These are phyloP conservation scores for Clistopyga incitator DNA, from an alignment of 2,888 invertebrate genomes.

Conservation along the genomic window DNA sequence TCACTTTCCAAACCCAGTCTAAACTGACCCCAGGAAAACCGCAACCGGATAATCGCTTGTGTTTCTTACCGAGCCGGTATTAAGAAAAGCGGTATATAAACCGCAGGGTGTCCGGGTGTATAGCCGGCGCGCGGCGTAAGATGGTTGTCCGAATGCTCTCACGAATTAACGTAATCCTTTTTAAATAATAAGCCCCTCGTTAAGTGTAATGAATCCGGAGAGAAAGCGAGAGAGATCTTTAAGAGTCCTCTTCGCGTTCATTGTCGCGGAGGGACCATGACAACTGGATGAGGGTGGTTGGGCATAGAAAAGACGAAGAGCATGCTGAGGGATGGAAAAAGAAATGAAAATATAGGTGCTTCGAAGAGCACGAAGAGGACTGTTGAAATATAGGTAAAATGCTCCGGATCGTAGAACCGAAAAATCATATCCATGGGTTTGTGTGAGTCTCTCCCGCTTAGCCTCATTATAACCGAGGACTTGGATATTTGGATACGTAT, in stretches of 20 bases:
- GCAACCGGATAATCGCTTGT: slow-evolving; percentile 76
- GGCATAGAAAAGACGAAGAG: slow-evolving; percentile 42
- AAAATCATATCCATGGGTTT: slow-evolving; percentile 55
- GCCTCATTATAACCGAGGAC: slow-evolving; percentile 76
- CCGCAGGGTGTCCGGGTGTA: slow-evolving; percentile 28
- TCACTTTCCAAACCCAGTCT: not conserved
- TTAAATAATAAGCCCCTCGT: slow-evolving; percentile 80
- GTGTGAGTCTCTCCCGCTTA: slow-evolving; percentile 69
- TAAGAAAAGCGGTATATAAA: slow-evolving; percentile 42
- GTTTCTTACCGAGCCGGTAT: slow-evolving; percentile 71
- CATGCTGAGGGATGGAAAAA: slow-evolving; percentile 50
- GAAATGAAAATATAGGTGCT: slow-evolving; percentile 29
- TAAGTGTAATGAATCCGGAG: slow-evolving; percentile 80
- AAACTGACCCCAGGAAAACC: slow-evolving; percentile 63
- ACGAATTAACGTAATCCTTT: slow-evolving; percentile 80
- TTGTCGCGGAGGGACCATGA: slow-evolving; percentile 62
- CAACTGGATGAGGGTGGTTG: slow-evolving; percentile 44
- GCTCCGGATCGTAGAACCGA: slow-evolving; percentile 38
- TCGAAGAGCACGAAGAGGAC: not conserved
- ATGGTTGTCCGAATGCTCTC: slow-evolving; percentile 70
- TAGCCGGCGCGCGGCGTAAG: slow-evolving; percentile 51
- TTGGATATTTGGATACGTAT: slow-evolving; percentile 82
- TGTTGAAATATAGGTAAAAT: slow-evolving; percentile 23
- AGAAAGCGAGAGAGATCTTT: slow-evolving; percentile 65
- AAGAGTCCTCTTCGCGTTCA: slow-evolving; percentile 46